Evolutionary conservation across 2,113 vertebrate species (phyloP).

Genomic region (Phyllostomus hastatus): DNA sequence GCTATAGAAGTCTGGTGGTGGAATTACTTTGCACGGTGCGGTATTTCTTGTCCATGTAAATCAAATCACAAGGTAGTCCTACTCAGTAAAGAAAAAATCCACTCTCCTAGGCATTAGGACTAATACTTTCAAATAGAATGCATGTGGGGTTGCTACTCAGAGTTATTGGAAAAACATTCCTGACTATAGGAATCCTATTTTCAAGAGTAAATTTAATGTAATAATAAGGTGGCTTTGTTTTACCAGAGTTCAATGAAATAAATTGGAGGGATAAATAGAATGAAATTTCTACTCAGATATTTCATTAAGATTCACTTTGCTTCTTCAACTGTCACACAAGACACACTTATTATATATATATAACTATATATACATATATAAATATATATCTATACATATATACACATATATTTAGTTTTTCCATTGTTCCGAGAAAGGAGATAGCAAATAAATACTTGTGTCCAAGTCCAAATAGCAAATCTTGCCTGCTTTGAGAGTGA

Average conservation of each 20-base stretch:
- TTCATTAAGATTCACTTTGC: background rate
- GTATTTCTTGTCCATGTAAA: background rate
- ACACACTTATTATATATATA: slow-evolving; percentile 57
- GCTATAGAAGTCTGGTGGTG: background rate
- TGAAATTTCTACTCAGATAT: background rate
- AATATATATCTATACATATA: background rate
- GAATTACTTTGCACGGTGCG: background rate
- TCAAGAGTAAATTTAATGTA: slow-evolving; percentile 4
- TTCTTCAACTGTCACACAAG: slow-evolving; percentile 44
- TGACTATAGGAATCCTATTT: background rate
- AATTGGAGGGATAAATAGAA: background rate
- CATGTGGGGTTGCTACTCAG: background rate
- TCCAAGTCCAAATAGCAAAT: slow-evolving; percentile 67
- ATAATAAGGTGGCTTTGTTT: background rate
- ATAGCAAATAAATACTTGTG: slow-evolving; percentile 44
- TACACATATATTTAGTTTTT: slow-evolving; percentile 12
- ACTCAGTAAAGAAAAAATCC: background rate
- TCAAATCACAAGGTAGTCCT: background rate
- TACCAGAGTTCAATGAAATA: background rate
- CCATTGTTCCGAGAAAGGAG: slow-evolving; percentile 24
- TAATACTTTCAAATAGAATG: background rate
- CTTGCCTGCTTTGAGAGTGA: slow-evolving; percentile 72
- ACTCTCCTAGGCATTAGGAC: background rate
- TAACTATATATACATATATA: slow-evolving; percentile 29
- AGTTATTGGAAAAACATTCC: background rate